Evolutionary conservation across 64 coral and sea anemone genomes (phyloP).

Genomic region (Dendronephthya gigantea): DNA sequence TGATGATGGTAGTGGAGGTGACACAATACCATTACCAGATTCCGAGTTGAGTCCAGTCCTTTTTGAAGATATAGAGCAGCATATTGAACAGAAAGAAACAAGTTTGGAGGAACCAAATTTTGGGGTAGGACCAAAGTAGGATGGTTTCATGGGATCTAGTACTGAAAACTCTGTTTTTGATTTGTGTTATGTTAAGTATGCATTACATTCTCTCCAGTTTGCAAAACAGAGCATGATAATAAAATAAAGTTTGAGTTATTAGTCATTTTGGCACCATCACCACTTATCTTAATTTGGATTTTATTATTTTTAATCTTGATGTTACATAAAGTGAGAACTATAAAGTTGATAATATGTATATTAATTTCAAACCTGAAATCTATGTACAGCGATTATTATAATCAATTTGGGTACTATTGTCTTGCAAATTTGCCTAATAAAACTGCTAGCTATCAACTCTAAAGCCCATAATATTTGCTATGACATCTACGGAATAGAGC

Average conservation of each 20-base stretch:
- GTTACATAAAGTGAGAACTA: conserved; percentile 21
- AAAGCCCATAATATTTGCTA: too few relatives aligned
- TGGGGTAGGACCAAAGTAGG: not conserved
- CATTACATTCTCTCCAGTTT: conserved; percentile 10
- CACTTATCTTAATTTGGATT: not conserved
- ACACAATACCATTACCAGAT: too few relatives aligned
- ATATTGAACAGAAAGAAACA: too few relatives aligned
- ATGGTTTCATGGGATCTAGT: too few relatives aligned
- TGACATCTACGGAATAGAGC: too few relatives aligned
- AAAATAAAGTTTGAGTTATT: conserved; percentile 9
- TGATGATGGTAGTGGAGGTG: not conserved
- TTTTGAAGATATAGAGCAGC: too few relatives aligned
- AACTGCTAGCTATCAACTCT: too few relatives aligned
- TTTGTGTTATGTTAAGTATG: conserved; percentile 28
- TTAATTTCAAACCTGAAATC: too few relatives aligned
- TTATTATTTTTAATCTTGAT: not conserved
- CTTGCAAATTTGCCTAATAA: too few relatives aligned
- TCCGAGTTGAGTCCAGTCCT: too few relatives aligned
- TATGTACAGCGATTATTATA: too few relatives aligned
- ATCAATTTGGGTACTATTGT: too few relatives aligned
- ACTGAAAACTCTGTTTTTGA: not conserved
- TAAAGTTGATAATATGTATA: conserved; percentile 25
- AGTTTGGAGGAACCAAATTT: not conserved
- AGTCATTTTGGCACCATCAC: conserved; percentile 1
- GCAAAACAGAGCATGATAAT: not conserved